Evolutionary conservation across 2,113 vertebrate genomes (phyloP), one percentile per base, ranked within the genome.

Genomic region (Nothoprocta perdicaria): DNA sequence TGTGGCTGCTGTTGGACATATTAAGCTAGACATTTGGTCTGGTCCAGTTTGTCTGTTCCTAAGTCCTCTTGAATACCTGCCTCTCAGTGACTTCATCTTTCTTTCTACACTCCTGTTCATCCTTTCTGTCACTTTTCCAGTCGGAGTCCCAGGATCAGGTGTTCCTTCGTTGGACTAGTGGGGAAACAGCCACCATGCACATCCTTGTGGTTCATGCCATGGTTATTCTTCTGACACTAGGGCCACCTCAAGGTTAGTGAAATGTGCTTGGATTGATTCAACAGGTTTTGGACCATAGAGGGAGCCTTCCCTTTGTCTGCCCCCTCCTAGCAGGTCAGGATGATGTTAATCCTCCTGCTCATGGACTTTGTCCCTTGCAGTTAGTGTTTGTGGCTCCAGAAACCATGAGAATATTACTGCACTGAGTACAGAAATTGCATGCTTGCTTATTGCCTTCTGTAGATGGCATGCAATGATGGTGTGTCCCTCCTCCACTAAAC

Each of bases 101-200:
- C 63, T 48, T 9, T 33, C 5, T 35, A 2, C 3, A 7, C 1
- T 24, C 38, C 66, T 41, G 12, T 3, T 92, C 6, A 41, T 81
- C 14, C 13, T 73, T 35, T 8, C 43, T 82, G 2, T 18, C 5
- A 4, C 24, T 27, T 88, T 38, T 33, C 12, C 71, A 99, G 99
- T 99, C 99, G 0, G 99, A 99, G 83, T 99, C 99, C 17, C 99
- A 99, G 96, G 99, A 99, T 95, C 99, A 99, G 89, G 99, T 99
- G 63, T 99, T 99, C 88, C 97, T 99, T 69, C 99, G 99, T 11
- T 99, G 99, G 99, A 98, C 97, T 6, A 98, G 98, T 16, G 99
- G 99, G 67, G 99, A 99, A 95, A 99, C 99, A 0, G 99, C 99
- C 62, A 99, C 99, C 3, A 99, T 99, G 99, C 99, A 99, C 95